Evolutionary conservation across 2,888 invertebrate genomes (phyloP), one percentile per base, ranked within the genome.

Genomic region (Andrena hattorfiana): DNA sequence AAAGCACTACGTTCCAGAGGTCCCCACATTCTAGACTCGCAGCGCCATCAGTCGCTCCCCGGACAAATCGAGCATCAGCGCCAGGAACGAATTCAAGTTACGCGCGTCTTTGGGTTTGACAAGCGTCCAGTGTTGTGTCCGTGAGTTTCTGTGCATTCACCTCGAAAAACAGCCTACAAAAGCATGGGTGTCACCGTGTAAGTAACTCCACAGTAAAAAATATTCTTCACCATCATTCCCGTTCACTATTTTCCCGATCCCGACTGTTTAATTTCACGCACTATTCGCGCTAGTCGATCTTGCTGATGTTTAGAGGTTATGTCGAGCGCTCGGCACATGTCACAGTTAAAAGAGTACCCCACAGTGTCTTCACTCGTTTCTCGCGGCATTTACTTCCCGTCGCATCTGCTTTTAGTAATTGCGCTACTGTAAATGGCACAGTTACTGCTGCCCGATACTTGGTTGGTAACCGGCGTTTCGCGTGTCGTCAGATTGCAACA

Each of bases 111-210:
- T 66, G 16, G 35, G 16, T 72, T 63, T 71, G 68, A 77, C 72
- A 69, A 76, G 72, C 81, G 54, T 70, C 64, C 30, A 1, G 63
- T 56, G 63, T 66, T 68, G 72, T 48, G 35, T 68, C 8, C 51
- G 10, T n/a, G 32, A 30, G 62, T 54, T 8, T 59, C 56, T 62
- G 73, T 26, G 60, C 28, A 13, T 56, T 20, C 10, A 10, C 0
- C 6, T 13, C 2, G 2, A 20, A 62, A 49, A 51, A 2, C n/a
- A 5, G 0, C 4, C 3, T 13, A 0, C 10, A 2, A 30, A 78
- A 93, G 70, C 87, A 96, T 96, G 96, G 96, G 96, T 78, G 96
- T 96, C 71, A 96, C 96, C 80, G 95, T 96, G 95, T 95, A 94
- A 94, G 95, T 95, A 90, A 1, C 20, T 48, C 13, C 20, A 2